Conservation (phyloP, 2,797 vertebrate species). For the Eulemur albifrons region DNA sequence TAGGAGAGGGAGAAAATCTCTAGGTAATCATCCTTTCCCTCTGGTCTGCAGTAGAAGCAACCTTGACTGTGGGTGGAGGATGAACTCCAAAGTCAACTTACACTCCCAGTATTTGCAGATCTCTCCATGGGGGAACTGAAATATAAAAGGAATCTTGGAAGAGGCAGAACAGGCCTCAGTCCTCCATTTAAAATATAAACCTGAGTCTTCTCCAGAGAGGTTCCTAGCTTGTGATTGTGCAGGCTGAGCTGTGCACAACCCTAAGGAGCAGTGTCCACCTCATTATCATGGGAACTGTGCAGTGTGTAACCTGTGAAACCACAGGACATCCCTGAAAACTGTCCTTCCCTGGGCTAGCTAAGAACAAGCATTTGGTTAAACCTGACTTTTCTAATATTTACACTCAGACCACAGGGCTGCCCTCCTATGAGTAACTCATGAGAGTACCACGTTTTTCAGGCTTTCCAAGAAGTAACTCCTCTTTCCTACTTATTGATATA, state of each 20-base stretch:
- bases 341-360: neutral
- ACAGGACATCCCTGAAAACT: neutral
- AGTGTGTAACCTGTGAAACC: neutral
- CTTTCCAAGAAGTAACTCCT: neutral
- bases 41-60: constrained; percentile 32
- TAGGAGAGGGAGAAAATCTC: constrained; percentile 36
- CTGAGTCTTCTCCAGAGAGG: neutral
- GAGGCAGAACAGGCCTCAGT: neutral
- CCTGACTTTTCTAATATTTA: neutral
- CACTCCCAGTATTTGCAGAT: neutral
- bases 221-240: neutral
- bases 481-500: neutral
- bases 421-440: neutral
- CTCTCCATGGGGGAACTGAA: neutral
- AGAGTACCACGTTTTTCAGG: neutral
- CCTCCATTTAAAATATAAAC: neutral
- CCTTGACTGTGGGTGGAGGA: neutral
- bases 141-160: neutral
- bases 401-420: neutral
- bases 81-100: neutral
- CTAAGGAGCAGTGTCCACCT: neutral
- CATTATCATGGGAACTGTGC: neutral
- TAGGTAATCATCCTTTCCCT: neutral
- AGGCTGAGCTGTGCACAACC: neutral
- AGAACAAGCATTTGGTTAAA: neutral